phyloP scores from a whole-genome alignment of 2,113 vertebrate genomes.

The Manacus vitellinus region DNA sequence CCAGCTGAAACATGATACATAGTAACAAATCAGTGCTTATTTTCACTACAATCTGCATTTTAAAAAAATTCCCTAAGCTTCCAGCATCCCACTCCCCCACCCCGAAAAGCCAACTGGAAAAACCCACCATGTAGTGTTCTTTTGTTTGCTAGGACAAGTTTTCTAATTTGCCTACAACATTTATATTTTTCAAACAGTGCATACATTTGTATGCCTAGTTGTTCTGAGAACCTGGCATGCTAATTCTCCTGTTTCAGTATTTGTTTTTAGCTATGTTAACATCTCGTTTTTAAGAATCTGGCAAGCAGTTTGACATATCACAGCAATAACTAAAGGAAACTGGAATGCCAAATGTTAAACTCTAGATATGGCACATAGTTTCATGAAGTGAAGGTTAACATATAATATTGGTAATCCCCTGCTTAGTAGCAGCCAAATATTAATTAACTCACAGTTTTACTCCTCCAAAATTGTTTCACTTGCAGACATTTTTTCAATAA shows the following conservation, averaged over 20 bases:
- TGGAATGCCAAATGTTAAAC: background rate
- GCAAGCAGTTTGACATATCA: background rate
- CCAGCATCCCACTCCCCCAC: background rate
- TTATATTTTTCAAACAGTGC: background rate
- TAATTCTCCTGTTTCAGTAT: background rate
- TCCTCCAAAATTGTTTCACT: background rate
- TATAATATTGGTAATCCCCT: background rate
- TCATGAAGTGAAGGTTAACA: background rate
- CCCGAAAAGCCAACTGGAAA: background rate
- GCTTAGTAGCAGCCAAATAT: background rate
- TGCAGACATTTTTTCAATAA: background rate
- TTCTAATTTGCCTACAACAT: background rate
- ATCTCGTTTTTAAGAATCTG: background rate
- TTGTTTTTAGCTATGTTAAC: slow-evolving; percentile 19
- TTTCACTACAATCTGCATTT: background rate
- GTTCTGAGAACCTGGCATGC: background rate
- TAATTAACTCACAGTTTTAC: background rate
- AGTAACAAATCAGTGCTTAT: background rate
- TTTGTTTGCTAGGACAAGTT: background rate
- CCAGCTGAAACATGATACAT: background rate
- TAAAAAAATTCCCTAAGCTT: background rate
- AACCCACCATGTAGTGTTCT: background rate
- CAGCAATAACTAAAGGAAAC: background rate
- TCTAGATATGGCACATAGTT: background rate
- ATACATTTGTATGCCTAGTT: background rate